Base-by-base conservation (phyloP, 2,888 invertebrate species). In the Eristalinus sepulchralis region DNA sequence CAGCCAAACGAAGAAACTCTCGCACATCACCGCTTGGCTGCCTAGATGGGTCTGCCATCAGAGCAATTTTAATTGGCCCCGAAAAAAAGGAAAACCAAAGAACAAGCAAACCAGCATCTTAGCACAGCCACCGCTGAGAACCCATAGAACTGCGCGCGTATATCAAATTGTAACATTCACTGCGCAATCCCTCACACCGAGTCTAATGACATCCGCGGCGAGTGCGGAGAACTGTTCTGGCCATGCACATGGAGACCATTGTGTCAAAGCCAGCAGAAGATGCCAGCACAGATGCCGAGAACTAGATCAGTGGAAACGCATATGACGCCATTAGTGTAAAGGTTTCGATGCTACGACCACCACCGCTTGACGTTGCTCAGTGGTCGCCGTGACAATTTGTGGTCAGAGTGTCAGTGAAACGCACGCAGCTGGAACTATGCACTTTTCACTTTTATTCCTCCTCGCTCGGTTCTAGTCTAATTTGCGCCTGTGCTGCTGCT, bases 361-460 rank as follows among this genome's bases (percentile, higher is more conserved):
- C 11, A 11, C 24, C 34, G 53, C 20, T 36, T 34, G 10, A 34
- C 4, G 34, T 27, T 27, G 36, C 17, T 34, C 27, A 59, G 33
- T 62, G 62, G 59, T 77, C 53, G 10, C 53, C 11, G n/a, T 9
- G 34, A 59, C 47, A 67, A 31, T 67, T 83, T 75, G 80, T 84
- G 83, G 83, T 80, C 80, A 84, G 66, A 60, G 60, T 39, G 67
- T 73, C 55, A 62, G 59, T 62, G 34, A 70, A 75, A 66, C 66
- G 66, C 27, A 53, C 39, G 17, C 22, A 57, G 9, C 10, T 8
- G 13, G 0, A 60, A 17, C 64, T 60, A 20, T 59, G 68, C 70
- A 55, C 53, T 78, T 83, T 84, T 84, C 80, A 84, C 83, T 84
- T 84, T 84, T 75, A 80, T 59, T 24, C 47, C 24, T 75, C 24